Evolutionary conservation across 2,113 vertebrate genomes (phyloP), one percentile per base, ranked within the genome.

Genomic region (Megalops atlanticus): DNA sequence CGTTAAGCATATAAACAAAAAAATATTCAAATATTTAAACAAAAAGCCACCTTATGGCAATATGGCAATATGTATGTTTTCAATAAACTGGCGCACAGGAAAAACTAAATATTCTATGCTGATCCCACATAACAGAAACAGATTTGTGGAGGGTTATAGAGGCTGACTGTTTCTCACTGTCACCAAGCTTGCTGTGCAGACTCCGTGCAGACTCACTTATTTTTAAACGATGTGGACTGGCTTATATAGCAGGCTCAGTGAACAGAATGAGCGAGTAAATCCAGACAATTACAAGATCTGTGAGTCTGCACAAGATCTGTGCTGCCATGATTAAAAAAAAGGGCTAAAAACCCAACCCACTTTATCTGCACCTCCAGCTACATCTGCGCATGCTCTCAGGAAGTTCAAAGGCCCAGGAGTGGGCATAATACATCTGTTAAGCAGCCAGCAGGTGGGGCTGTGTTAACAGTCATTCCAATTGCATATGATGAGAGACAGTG

Each of bases 361-460:
- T 64, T 10, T 31, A 1, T 64, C 49, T 24, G 24, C 58, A 64
- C n/a, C 24, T 64, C n/a, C n/a, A 31, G n/a, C 8, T 31, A 64
- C n/a, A n/a, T 24, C 24, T 64, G 58, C 6, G n/a, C 58, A 64
- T 31, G 54, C 49, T 24, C 49, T 24, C 49, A 24, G 49, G 49
- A 21, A 54, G 58, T n/a, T 64, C 54, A 64, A 11, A 64, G 58
- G 58, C 2, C n/a, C n/a, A 27, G 24, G 27, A 64, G 24, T 64
- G 58, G n/a, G 33, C 68, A 69, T 74, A 4, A n/a, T 45, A 58
- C 36, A 21, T 47, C 7, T 24, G 6, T 5, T 12, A 68, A 68
- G 52, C 39, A 38, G 73, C 40, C 73, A 70, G 41, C 31, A 81
- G 80, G 35, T 71, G 80, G 80, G 70, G 80, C 80, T 33, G 11